These are phyloP conservation scores for Protonibea diacanthus DNA, from an alignment of 2,797 vertebrate genomes.

Conservation along the genomic window DNA sequence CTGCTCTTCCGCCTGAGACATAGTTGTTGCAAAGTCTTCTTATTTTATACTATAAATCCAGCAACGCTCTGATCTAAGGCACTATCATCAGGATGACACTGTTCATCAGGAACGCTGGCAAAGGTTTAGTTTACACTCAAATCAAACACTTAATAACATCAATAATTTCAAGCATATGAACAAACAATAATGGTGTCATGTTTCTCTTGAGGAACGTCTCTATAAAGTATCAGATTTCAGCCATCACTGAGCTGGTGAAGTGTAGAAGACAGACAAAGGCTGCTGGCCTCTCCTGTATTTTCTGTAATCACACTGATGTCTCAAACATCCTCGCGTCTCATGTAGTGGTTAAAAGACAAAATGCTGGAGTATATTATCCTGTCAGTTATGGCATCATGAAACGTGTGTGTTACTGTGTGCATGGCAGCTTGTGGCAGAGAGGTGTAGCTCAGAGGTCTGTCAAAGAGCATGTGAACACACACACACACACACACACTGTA, in stretches of 20 bases:
- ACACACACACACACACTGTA: constrained; percentile 50
- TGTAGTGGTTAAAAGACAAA: constrained; percentile 13
- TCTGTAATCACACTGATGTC: constrained; percentile 28
- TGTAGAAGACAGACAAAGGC: neutral
- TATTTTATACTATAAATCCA: no score
- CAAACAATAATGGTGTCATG: neutral
- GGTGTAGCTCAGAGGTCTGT: constrained; percentile 35
- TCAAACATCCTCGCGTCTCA: constrained; percentile 6
- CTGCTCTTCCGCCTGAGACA: no score
- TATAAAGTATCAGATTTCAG: neutral
- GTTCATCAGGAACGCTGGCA: no score
- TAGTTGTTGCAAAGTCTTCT: no score
- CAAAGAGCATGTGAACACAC: constrained; percentile 29
- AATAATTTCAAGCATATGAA: no score
- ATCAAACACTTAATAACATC: no score
- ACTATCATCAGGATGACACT: no score
- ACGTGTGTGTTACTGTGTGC: neutral
- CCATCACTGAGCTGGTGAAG: neutral
- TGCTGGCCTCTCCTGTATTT: constrained; percentile 20
- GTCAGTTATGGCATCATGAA: constrained; percentile 17
- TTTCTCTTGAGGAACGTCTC: neutral
- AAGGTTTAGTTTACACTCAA: no score
- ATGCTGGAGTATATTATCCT: constrained; percentile 16
- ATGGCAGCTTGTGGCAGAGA: constrained; percentile 17
- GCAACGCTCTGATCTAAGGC: no score